These are phyloP conservation scores for Nestor notabilis DNA, from an alignment of 2,113 vertebrate genomes.

Conservation along the genomic window DNA sequence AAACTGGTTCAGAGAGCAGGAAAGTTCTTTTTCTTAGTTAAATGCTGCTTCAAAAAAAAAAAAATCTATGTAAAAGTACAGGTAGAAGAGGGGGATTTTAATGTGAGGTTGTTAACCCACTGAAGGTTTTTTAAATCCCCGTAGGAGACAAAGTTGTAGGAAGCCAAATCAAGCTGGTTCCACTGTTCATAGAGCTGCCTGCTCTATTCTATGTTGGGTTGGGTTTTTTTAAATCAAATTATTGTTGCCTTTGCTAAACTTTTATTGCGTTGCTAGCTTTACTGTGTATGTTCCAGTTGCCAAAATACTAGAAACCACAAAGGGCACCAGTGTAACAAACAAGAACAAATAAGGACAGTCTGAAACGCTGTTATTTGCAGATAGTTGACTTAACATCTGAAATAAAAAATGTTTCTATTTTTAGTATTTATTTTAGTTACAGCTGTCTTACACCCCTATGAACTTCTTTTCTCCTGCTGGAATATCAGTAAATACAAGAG, in stretches of 20 bases:
- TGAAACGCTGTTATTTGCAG: neutral
- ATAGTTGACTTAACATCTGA: conserved; percentile 20
- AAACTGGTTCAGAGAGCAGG: neutral
- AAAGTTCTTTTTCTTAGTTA: neutral
- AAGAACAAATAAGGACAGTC: conserved; percentile 50
- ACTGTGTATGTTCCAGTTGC: conserved; percentile 9
- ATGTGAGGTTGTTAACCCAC: neutral
- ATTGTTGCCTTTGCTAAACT: neutral
- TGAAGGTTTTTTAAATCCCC: neutral
- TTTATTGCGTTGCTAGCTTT: conserved; percentile 32
- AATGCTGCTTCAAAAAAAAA: neutral
- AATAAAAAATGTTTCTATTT: neutral
- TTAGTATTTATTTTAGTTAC: conserved; percentile 33
- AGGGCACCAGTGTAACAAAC: conserved; percentile 7
- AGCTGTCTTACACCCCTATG: neutral
- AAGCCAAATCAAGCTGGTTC: neutral
- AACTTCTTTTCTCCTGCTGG: neutral
- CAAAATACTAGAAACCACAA: conserved; percentile 49
- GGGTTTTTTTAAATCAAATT: neutral
- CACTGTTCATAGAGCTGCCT: neutral
- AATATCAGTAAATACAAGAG: neutral
- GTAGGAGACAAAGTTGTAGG: neutral
- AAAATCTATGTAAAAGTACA: neutral
- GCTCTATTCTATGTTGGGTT: neutral
- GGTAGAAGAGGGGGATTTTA: neutral